Evolutionary conservation across 1,140 invertebrate genomes (phyloP).

Genomic region (Drosophila burlai): DNA sequence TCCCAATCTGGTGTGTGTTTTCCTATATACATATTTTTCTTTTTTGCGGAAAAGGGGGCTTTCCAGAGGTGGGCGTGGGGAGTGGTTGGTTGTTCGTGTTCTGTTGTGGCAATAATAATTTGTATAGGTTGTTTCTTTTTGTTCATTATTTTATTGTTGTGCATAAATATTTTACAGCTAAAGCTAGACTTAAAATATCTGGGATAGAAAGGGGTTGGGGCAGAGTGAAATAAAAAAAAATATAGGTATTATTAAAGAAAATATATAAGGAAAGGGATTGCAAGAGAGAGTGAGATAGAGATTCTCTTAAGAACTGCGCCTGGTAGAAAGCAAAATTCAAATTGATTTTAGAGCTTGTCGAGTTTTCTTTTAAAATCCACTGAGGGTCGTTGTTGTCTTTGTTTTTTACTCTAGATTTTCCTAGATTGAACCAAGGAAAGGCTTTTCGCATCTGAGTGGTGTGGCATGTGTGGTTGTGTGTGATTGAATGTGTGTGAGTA

Average conservation of each 20-base stretch:
- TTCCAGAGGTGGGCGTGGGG: neutral
- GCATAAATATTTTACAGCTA: constrained; percentile 83
- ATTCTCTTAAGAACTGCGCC: constrained; percentile 50
- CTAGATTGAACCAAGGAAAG: constrained; percentile 67
- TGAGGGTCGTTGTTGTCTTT: constrained; percentile 37
- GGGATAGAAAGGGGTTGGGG: neutral
- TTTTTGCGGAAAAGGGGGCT: neutral
- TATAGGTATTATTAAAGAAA: neutral
- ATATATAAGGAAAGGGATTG: constrained; percentile 25
- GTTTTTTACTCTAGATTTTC: constrained; percentile 12
- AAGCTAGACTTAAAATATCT: constrained; percentile 73
- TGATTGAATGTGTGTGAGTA: constrained; percentile 36
- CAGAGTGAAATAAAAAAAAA: constrained; percentile 20
- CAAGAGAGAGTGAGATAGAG: constrained; percentile 19
- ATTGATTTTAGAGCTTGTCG: constrained; percentile 11
- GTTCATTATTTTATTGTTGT: constrained; percentile 80
- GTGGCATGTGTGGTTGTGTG: constrained; percentile 10
- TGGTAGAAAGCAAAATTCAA: constrained; percentile 42
- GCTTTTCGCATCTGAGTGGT: constrained; percentile 56
- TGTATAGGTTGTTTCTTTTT: constrained; percentile 61
- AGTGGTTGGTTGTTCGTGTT: constrained; percentile 19
- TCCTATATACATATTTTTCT: constrained; percentile 10
- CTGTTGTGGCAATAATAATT: constrained; percentile 50
- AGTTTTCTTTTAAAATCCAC: constrained; percentile 17
- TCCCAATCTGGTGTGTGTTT: neutral